A percentile compares a stretch with the other conserved stretches of the same genome.
phyloP scores from a whole-genome alignment of 2,888 invertebrate species.

The Pomacea canaliculata region DNA sequence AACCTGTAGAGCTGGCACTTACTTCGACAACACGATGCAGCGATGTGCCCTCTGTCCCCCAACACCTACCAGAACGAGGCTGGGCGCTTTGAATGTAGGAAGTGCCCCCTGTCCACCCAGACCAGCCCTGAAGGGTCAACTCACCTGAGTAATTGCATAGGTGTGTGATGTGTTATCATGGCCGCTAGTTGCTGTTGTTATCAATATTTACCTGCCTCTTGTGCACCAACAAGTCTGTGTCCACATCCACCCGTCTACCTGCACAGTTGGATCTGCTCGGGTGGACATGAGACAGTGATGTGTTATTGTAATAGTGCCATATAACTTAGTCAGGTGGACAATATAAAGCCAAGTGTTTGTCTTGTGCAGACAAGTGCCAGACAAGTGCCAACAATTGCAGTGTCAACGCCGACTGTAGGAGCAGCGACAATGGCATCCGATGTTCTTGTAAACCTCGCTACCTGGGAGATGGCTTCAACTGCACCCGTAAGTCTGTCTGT shows the following conservation, averaged over 20 bases:
- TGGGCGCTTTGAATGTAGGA: conserved; percentile 19
- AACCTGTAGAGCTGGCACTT: conserved; percentile 24
- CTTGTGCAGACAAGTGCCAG: conserved; percentile 14
- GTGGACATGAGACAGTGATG: too few relatives aligned
- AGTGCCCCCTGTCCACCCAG: conserved; percentile 20
- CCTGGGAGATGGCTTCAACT: conserved; percentile 10
- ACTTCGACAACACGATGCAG: conserved; percentile 14
- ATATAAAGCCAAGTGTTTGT: too few relatives aligned
- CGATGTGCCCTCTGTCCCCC: conserved; percentile 23
- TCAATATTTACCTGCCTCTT: background rate
- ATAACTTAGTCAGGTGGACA: too few relatives aligned
- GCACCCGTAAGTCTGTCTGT: conserved; percentile 21
- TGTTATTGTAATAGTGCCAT: too few relatives aligned
- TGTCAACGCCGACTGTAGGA: conserved; percentile 13
- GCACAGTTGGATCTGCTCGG: too few relatives aligned
- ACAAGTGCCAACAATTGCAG: conserved; percentile 19
- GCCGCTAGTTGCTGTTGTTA: background rate
- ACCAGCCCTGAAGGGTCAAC: conserved; percentile 12
- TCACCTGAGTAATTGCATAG: conserved; percentile 10
- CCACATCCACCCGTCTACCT: background rate
- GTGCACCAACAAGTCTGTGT: background rate
- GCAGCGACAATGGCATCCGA: conserved; percentile 1
- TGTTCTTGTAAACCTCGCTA: conserved; percentile 28
- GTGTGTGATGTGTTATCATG: conserved; percentile 13
- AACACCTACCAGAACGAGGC: conserved; percentile 23